phyloP scores from a whole-genome alignment of 2,113 vertebrate species.

The Campylomormyrus numenius region DNA sequence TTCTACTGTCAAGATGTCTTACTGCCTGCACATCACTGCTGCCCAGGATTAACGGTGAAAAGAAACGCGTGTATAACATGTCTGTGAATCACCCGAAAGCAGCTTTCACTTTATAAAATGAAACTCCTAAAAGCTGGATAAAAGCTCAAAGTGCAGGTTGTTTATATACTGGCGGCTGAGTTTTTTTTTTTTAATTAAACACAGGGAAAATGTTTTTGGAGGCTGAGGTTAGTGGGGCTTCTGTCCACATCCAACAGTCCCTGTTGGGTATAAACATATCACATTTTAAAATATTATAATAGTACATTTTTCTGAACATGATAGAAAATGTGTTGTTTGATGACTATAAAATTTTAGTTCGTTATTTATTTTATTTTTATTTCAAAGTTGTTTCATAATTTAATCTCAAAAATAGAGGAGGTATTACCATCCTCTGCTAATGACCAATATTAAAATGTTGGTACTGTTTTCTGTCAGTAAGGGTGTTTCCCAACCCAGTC shows the following conservation, averaged over 20 bases:
- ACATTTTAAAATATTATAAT: neutral
- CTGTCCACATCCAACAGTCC: neutral
- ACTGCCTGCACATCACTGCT: neutral
- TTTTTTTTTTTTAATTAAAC: neutral
- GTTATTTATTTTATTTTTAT: neutral
- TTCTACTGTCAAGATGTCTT: neutral
- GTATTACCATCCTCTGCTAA: neutral
- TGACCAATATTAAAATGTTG: neutral
- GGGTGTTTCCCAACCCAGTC: neutral
- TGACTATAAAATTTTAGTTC: neutral
- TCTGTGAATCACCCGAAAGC: neutral
- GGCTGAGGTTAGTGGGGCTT: neutral
- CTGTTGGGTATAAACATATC: neutral
- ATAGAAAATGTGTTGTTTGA: neutral
- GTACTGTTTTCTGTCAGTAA: neutral
- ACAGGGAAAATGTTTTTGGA: neutral
- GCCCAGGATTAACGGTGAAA: neutral
- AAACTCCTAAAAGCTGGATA: neutral
- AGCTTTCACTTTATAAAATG: neutral
- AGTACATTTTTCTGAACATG: neutral
- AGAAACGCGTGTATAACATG: neutral
- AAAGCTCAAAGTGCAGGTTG: neutral
- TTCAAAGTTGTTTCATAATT: neutral
- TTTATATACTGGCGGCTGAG: neutral
- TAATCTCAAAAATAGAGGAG: neutral